Conservation (phyloP, 2,113 vertebrate genomes). For the Mystacornis crossleyi region DNA sequence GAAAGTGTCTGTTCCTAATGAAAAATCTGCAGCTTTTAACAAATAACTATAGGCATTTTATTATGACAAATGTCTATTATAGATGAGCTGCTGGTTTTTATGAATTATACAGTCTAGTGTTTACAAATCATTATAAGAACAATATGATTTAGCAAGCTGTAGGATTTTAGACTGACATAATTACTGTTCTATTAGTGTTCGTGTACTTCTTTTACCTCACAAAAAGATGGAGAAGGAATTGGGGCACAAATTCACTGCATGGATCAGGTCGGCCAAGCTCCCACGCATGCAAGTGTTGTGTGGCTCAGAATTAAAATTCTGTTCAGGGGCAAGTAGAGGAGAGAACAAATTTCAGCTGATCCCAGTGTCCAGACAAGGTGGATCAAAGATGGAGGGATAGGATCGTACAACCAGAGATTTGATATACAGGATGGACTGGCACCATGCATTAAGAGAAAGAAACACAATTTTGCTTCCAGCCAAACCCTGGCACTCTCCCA, state of each 20-base stretch:
- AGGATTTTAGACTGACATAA: background rate
- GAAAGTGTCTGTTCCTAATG: background rate
- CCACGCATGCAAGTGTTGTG: background rate
- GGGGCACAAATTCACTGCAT: background rate
- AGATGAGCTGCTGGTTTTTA: background rate
- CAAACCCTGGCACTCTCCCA: background rate
- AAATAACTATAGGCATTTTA: background rate
- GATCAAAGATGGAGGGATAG: background rate
- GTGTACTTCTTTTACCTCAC: background rate
- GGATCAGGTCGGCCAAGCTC: background rate
- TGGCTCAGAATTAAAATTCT: background rate
- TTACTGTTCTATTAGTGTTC: background rate
- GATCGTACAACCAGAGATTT: background rate
- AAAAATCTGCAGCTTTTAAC: background rate
- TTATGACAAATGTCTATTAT: background rate
- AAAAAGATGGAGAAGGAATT: background rate
- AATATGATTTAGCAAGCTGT: background rate
- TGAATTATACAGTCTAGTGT: background rate
- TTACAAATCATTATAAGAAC: background rate
- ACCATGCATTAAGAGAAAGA: background rate
- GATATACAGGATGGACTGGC: background rate
- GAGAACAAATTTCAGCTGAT: background rate
- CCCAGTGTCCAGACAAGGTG: background rate
- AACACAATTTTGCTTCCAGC: accelerated
- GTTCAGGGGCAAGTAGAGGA: background rate